Evolutionary conservation across 2,113 vertebrate species (phyloP), one percentile per base, ranked within the genome.

Genomic region (Rhabdornis inornatus): DNA sequence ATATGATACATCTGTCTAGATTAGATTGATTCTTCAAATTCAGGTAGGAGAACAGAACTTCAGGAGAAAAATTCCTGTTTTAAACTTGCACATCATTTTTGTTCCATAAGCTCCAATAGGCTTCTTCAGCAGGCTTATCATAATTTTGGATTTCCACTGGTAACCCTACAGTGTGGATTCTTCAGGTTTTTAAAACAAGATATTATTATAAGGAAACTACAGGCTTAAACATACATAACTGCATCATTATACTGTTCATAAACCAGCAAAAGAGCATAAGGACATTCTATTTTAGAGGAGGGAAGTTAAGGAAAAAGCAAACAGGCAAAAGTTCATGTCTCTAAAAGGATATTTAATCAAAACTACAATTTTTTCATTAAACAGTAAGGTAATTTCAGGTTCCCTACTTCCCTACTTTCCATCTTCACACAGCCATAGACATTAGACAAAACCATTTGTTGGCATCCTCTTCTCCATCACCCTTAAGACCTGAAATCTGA

Each of bases 11-110:
- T 83, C 65, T 91, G 74, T 94, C 65, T 69, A 94, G 80, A 96
- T 95, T 92, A 94, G 85, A 90, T 52, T 74, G 83, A 89, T 92
- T 76, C 23, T 74, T 92, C 76, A 33, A 71, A 91, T 91, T 93
- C 60, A 65, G 17, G 13, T 69, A 81, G 71, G 30, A 89, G 76
- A 94, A 81, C 35, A 93, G 65, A 95, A 87, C 50, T 94, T 84
- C 28, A 60, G 42, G 25, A 68, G 71, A 81, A 79, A 87, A 91
- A 90, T 9, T 44, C 25, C 37, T 4, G 1, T 0, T 88, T 94
- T 77, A 70, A 86, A 92, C 40, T 64, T 35, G 22, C 7, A 52
- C 10, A 33, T 37, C 0, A 53, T 66, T 84, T 90, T 78, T 78
- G 5, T 65, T 84, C 52, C 15, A 9, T 86, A 81, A 88, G 15